Percentiles rank a stretch among this genome's conserved stretches.
Conservation (phyloP, 2,113 vertebrate genomes). For the Montifringilla adamsi region DNA sequence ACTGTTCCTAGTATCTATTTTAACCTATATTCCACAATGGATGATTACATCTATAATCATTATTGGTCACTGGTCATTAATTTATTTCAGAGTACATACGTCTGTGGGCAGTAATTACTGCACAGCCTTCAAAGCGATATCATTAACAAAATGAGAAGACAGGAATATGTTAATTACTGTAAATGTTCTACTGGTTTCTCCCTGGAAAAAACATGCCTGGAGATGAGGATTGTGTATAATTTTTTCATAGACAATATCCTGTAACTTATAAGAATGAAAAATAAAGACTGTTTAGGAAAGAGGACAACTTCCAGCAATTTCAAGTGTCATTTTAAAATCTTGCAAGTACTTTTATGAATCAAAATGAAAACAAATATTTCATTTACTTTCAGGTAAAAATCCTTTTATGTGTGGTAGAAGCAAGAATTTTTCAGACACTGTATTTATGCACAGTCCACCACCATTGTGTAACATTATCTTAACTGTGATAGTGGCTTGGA, state of each 20-base stretch:
- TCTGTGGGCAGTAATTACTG: slow-evolving; percentile 78
- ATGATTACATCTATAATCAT: slow-evolving; percentile 75
- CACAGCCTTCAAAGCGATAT: slow-evolving; percentile 75
- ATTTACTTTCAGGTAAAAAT: not conserved
- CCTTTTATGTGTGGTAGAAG: not conserved
- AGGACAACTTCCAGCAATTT: not conserved
- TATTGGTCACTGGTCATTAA: slow-evolving; percentile 83
- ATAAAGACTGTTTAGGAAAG: not conserved
- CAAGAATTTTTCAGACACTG: not conserved
- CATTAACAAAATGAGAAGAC: slow-evolving; percentile 81
- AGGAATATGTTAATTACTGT: slow-evolving; percentile 78
- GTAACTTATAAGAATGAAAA: not conserved
- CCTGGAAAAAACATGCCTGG: slow-evolving; percentile 69
- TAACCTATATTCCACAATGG: slow-evolving; percentile 68
- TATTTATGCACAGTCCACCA: fast-evolving
- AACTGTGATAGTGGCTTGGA: not conserved
- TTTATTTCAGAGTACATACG: slow-evolving; percentile 75
- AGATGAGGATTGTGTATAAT: slow-evolving; percentile 64
- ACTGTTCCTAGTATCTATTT: slow-evolving; percentile 53
- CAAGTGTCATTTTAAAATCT: slow-evolving; percentile 27
- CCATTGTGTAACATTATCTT: not conserved
- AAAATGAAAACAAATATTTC: not conserved
- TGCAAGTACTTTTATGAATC: not conserved
- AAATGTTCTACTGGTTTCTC: slow-evolving; percentile 71
- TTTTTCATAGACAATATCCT: slow-evolving; percentile 63